Conservation (phyloP, 2,797 vertebrate genomes). For the Heterohyrax brucei region DNA sequence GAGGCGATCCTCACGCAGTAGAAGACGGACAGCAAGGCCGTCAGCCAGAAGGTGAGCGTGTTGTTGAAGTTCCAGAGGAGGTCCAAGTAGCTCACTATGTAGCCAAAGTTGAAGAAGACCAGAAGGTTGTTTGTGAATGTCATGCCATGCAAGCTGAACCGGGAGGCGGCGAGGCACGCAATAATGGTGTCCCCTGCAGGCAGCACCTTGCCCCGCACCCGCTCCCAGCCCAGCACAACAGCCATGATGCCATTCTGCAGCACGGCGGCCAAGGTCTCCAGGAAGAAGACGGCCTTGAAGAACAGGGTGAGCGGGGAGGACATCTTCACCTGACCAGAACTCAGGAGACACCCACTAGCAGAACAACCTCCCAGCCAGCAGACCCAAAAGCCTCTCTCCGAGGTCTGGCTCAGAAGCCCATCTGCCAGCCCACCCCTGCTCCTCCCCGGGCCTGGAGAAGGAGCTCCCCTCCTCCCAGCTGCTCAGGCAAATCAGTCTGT, state of each 20-base stretch:
- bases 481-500: slow-evolving; percentile 57
- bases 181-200: neutral
- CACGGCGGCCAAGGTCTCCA: slow-evolving; percentile 32
- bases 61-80: slow-evolving; percentile 81
- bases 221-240: slow-evolving; percentile 1
- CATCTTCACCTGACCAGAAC: neutral
- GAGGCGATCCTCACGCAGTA: slow-evolving; percentile 84
- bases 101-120: neutral
- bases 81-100: neutral
- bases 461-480: neutral
- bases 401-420: neutral
- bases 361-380: neutral
- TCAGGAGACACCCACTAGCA: neutral
- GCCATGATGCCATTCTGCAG: slow-evolving; percentile 67
- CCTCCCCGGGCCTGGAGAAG: neutral
- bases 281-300: slow-evolving; percentile 46
- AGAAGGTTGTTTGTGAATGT: neutral
- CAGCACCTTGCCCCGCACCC: fast-evolving
- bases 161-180: neutral
- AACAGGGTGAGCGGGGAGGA: neutral
- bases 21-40: slow-evolving; percentile 79
- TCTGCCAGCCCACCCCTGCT: neutral
- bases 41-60: slow-evolving; percentile 79
- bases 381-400: neutral
- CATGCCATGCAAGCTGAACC: slow-evolving; percentile 50